phyloP scores from a whole-genome alignment of 53 echinoderm and acorn worm species.

The Antedon mediterranea region DNA sequence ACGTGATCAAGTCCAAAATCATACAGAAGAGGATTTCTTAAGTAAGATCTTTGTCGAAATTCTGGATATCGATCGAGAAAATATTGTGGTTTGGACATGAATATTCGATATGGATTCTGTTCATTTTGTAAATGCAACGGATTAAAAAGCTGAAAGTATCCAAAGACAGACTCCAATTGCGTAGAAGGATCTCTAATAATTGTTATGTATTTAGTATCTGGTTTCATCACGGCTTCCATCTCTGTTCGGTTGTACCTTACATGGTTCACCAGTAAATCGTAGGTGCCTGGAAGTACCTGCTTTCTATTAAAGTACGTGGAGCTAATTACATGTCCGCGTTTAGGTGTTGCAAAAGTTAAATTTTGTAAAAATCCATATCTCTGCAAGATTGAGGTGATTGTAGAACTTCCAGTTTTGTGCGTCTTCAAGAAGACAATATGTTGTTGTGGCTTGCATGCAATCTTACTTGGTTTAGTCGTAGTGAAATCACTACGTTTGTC shows the following conservation, averaged over 20 bases:
- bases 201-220: conserved; percentile 22
- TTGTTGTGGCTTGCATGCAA: neutral
- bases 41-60: neutral
- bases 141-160: conserved; percentile 17
- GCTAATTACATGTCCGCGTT: neutral
- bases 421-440: neutral
- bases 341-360: neutral
- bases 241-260: conserved; percentile 24
- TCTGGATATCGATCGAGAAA: neutral
- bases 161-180: conserved; percentile 45
- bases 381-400: neutral
- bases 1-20: conserved; percentile 38
- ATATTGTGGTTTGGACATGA: conserved; percentile 7
- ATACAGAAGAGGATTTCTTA: conserved; percentile 23
- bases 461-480: too few species aligned
- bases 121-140: neutral
- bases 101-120: conserved; percentile 13
- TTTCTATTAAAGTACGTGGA: neutral
- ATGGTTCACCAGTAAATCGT: conserved; percentile 32
- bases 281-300: neutral
- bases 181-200: conserved; percentile 27
- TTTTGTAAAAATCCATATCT: neutral
- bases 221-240: conserved; percentile 14
- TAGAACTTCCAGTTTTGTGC: neutral
- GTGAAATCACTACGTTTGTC: too few species aligned